Percentiles rank a stretch among this genome's conserved stretches.
Conservation (phyloP, 2,113 vertebrate genomes). For the Telmatochromis sp. region DNA sequence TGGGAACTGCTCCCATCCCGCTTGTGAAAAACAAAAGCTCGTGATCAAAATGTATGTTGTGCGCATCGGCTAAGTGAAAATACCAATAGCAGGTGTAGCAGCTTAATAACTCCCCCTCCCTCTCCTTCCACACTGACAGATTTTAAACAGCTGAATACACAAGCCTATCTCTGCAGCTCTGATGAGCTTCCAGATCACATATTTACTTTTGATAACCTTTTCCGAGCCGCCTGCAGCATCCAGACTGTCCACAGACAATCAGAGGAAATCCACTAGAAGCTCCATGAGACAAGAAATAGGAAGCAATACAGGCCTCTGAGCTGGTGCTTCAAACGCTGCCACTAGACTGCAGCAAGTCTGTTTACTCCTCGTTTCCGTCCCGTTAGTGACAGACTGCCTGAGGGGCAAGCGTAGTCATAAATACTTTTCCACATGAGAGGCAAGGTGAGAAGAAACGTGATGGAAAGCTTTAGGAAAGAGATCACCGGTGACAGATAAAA, state of each 20-base stretch:
- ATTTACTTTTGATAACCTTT: slow-evolving; percentile 69
- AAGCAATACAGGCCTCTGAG: slow-evolving; percentile 2
- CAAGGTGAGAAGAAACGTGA: slow-evolving; percentile 24
- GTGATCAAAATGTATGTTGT: not conserved
- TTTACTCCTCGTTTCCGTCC: slow-evolving; percentile 32
- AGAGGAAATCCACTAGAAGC: slow-evolving; percentile 34
- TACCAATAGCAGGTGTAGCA: slow-evolving; percentile 30
- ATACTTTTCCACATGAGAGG: slow-evolving; percentile 36
- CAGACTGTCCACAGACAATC: slow-evolving; percentile 30
- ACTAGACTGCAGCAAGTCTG: slow-evolving; percentile 29
- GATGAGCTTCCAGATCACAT: slow-evolving; percentile 50
- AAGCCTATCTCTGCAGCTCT: slow-evolving; percentile 48
- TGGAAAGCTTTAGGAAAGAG: not conserved
- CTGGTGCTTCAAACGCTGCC: slow-evolving; percentile 1
- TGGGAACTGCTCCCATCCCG: slow-evolving; percentile 8
- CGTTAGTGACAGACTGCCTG: slow-evolving; percentile 20
- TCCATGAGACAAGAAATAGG: slow-evolving; percentile 13
- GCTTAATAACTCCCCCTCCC: slow-evolving; percentile 9
- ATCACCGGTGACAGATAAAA: not conserved
- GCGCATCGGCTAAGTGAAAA: not conserved
- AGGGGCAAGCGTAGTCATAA: slow-evolving; percentile 11
- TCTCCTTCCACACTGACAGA: not conserved
- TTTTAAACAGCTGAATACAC: slow-evolving; percentile 62
- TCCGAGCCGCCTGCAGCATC: not conserved
- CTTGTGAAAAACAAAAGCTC: not conserved